Conservation (phyloP, 1,140 invertebrate species). For the Probaryconus sp. region DNA sequence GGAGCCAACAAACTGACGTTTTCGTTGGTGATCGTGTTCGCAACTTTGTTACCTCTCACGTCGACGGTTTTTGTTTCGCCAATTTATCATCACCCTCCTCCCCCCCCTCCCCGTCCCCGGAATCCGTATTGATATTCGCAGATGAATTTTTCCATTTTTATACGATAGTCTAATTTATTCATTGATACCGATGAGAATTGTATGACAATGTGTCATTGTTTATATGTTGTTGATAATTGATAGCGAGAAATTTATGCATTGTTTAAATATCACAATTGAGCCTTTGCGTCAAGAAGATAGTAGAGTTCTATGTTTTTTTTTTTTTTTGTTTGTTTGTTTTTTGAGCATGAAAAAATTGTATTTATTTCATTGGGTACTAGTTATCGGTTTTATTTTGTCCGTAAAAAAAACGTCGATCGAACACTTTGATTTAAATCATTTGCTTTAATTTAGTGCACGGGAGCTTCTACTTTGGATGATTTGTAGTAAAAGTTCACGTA, state of each 20-base stretch:
- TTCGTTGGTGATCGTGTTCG: constrained; percentile 33
- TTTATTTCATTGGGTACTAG: too few relatives aligned
- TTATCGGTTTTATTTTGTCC: too few relatives aligned
- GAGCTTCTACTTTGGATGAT: too few relatives aligned
- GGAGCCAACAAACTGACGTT: constrained; percentile 47
- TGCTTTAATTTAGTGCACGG: too few relatives aligned
- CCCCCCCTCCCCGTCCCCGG: too few relatives aligned
- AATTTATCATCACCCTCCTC: constrained; percentile 43
- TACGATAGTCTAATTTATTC: constrained; percentile 37
- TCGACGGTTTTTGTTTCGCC: constrained; percentile 23
- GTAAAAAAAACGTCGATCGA: too few relatives aligned
- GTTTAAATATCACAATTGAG: constrained; percentile 16
- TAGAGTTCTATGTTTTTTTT: too few relatives aligned
- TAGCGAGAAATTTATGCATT: constrained; percentile 24
- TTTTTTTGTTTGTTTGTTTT: too few relatives aligned
- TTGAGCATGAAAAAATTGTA: too few relatives aligned
- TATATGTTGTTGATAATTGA: constrained; percentile 15
- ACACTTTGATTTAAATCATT: too few relatives aligned
- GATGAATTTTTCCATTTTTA: constrained; percentile 45
- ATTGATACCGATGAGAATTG: constrained; percentile 11
- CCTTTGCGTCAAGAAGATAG: too few relatives aligned
- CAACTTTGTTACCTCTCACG: constrained; percentile 39
- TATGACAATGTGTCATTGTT: constrained; percentile 27
- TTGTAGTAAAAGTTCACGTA: too few relatives aligned
- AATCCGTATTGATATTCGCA: constrained; percentile 38